Evolutionary conservation across 2,113 vertebrate genomes (phyloP), one percentile per base, ranked within the genome.

Genomic region (Panthera leo): DNA sequence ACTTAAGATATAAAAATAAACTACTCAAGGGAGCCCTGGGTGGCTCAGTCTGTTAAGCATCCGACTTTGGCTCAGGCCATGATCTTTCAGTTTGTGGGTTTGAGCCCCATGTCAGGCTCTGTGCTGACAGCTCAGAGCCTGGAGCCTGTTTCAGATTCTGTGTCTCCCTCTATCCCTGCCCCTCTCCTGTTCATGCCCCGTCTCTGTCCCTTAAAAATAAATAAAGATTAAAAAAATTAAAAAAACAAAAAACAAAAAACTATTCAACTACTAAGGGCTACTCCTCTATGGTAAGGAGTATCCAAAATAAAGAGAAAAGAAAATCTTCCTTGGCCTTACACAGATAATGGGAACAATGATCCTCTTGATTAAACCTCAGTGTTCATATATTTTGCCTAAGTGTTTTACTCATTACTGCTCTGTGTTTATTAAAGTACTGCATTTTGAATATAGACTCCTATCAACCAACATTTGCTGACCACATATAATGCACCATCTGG

Each of bases 1-100:
- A 80, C 34, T 94, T 85, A 94, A 61, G 42, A 92, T 58, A 94
- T 34, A 51, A 95, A 98, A 96, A 85, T 36, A 53, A 95, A 89
- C 16, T 91, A 48, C 67, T 73, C 82, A 75, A 63, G 45, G 45
- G 45, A 45, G 45, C 45, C 45, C 45, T 45, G 45, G 8, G 45
- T 45, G 45, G 1, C 45, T 45, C 45, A 45, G 45, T 45, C 45
- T 45, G 45, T 45, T 45, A 45, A 45, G 45, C 45, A 45, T 45
- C 45, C 8, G 45, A 45, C 45, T 45, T 45, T 45, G 45, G 8
- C 45, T 45, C 45, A 45, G 45, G 45, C 45, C 45, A 45, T 45
- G 45, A 45, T 45, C 45, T 45, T 45, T 1, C 45, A 45, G 45
- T 45, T 45, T 45, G 7, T 45, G 45, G 45, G 45, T 45, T 45